Conservation (phyloP, 2,888 invertebrate genomes). For the Eutolmus rufibarbis region DNA sequence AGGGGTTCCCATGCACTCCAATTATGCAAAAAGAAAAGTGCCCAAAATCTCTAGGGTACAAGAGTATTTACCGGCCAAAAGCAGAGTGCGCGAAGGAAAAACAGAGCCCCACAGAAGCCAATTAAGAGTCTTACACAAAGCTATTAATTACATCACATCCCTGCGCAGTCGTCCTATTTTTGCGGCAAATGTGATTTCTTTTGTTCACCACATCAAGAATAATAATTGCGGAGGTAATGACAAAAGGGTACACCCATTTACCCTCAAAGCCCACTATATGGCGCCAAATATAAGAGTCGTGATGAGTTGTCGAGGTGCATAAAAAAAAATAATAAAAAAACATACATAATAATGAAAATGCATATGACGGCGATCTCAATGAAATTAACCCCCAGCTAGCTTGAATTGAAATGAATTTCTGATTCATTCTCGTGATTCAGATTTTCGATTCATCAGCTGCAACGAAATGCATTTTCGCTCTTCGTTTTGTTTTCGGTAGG, state of each 20-base stretch:
- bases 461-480: neutral
- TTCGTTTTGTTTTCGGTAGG: constrained; percentile 4
- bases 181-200: constrained; percentile 7
- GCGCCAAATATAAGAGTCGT: constrained; percentile 9
- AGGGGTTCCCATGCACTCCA: neutral
- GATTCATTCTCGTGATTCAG: neutral
- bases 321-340: neutral
- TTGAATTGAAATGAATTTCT: constrained; percentile 18
- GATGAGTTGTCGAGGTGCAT: constrained; percentile 15
- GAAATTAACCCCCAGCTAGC: neutral
- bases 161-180: neutral
- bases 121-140: neutral
- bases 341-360: neutral
- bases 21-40: neutral
- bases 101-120: neutral
- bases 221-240: constrained; percentile 19
- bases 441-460: neutral
- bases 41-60: neutral
- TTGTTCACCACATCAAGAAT: constrained; percentile 17
- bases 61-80: neutral
- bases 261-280: neutral
- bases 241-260: constrained; percentile 1
- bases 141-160: constrained; percentile 8
- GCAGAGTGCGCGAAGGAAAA: neutral
- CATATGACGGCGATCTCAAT: constrained; percentile 26